Evolutionary conservation across 2,113 vertebrate genomes (phyloP).

Genomic region (rabbit (Oryctolagus cuniculus)): DNA sequence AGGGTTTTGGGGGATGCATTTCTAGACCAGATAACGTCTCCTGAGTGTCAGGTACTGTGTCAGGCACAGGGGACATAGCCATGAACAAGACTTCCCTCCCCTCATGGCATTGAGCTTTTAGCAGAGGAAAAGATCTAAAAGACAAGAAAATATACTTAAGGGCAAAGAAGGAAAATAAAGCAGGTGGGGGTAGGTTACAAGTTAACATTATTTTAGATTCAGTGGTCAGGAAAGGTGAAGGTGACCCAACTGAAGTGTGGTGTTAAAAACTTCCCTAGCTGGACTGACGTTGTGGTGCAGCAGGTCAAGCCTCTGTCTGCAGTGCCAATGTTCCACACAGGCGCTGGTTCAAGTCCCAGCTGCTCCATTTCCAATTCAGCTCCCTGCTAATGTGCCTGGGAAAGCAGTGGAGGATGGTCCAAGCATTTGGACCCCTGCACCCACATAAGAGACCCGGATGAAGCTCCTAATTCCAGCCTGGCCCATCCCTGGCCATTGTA

Average conservation of each 20-base stretch:
- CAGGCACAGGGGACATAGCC: neutral
- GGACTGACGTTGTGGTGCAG: no score
- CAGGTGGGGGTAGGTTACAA: neutral
- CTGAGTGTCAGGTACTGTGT: neutral
- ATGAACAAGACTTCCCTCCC: neutral
- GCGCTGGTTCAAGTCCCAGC: no score
- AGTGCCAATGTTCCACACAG: no score
- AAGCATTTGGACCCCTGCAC: no score
- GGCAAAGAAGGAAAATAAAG: neutral
- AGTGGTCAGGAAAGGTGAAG: conserved; percentile 8
- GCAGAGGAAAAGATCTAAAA: neutral
- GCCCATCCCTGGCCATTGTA: no score
- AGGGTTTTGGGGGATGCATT: neutral
- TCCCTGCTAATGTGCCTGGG: no score
- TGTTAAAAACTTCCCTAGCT: neutral
- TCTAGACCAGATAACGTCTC: neutral
- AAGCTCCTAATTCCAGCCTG: no score
- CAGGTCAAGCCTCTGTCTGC: no score
- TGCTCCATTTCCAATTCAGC: no score
- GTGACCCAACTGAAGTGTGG: neutral
- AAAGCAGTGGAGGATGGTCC: no score
- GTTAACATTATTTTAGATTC: neutral
- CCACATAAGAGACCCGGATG: no score
- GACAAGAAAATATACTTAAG: neutral
- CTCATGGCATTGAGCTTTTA: neutral